Base-by-base conservation (phyloP, 2,888 invertebrate genomes). In the Adelphocoris suturalis region DNA sequence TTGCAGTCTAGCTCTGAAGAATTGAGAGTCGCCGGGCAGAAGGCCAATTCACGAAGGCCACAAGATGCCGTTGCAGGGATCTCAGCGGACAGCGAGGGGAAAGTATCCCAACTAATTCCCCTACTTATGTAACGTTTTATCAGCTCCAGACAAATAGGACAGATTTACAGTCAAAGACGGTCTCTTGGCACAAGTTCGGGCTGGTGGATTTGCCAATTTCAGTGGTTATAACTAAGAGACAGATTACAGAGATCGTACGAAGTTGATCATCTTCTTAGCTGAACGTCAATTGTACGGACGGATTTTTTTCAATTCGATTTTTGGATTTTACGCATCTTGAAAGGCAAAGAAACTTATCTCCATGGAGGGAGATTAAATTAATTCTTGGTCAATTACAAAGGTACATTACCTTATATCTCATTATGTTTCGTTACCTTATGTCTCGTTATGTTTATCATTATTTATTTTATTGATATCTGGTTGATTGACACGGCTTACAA, bases 101-200 rank as follows among this genome's bases (percentile, higher is more conserved):
- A 57, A 57, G 16, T 57, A 57, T n/a, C 57, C 11, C 57, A 57
- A 57, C 57, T 57, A 57, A 57, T 57, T 57, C 57, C 52, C 52
- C 57, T 57, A 57, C 57, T 57, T 57, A 57, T 57, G 57, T 57
- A 57, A 57, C 57, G 57, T 57, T 57, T 57, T 57, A 57, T 57
- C 57, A 57, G 19, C 57, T 57, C 57, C 1, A n/a, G 57, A 14
- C 57, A 57, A n/a, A n/a, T 0, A n/a, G 19, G 57, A n/a, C 57
- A 57, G 14, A 57, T 57, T 57, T 57, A 57, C 57, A n/a, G 57
- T n/a, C 57, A n/a, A 57, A 57, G 57, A 57, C n/a, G 5, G 57
- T 16, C 16, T 57, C 57, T 57, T 57, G 57, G 57, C 57, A 16
- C 57, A 57, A 57, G 57, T 57, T n/a, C 16, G 57, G 19, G 16